Evolutionary conservation across 2,888 invertebrate genomes (phyloP).

Genomic region (Epistrophe grossulariae): DNA sequence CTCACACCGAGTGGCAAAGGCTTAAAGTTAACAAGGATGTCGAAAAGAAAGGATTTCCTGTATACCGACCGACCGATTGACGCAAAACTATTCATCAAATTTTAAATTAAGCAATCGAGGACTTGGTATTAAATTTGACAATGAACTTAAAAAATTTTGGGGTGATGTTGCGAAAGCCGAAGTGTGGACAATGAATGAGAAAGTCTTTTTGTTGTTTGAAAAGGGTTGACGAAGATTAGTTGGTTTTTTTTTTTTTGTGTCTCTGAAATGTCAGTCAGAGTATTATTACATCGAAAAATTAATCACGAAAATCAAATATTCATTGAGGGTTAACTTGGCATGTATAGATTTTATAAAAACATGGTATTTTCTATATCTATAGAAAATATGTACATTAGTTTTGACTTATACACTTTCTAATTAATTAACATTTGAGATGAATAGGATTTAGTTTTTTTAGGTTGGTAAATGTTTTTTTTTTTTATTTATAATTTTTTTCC

Average conservation of each 20-base stretch:
- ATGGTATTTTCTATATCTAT: too few relatives aligned
- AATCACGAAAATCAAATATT: slow-evolving; percentile 62
- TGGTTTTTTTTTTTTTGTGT: not conserved
- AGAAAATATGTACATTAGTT: too few relatives aligned
- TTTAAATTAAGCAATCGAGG: slow-evolving; percentile 49
- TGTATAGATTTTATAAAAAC: too few relatives aligned
- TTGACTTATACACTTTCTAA: too few relatives aligned
- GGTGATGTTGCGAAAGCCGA: slow-evolving; percentile 10
- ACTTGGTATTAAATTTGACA: slow-evolving; percentile 51
- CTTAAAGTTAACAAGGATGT: not conserved
- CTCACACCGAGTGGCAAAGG: not conserved
- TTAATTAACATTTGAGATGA: too few relatives aligned
- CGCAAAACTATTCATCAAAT: slow-evolving; percentile 48
- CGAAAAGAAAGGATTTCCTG: not conserved
- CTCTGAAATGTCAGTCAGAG: not conserved
- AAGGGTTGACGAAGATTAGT: slow-evolving; percentile 23
- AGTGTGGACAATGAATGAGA: slow-evolving; percentile 1
- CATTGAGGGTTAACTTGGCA: slow-evolving; percentile 17
- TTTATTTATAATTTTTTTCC: too few relatives aligned
- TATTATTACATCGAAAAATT: slow-evolving; percentile 38
- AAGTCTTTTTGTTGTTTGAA: not conserved
- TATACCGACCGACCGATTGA: too few relatives aligned
- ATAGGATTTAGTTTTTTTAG: too few relatives aligned
- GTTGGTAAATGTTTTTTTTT: too few relatives aligned
- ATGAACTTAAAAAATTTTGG: slow-evolving; percentile 36